phyloP scores from a whole-genome alignment of 2,797 vertebrate genomes.

The Kryptolebias ocellatus region DNA sequence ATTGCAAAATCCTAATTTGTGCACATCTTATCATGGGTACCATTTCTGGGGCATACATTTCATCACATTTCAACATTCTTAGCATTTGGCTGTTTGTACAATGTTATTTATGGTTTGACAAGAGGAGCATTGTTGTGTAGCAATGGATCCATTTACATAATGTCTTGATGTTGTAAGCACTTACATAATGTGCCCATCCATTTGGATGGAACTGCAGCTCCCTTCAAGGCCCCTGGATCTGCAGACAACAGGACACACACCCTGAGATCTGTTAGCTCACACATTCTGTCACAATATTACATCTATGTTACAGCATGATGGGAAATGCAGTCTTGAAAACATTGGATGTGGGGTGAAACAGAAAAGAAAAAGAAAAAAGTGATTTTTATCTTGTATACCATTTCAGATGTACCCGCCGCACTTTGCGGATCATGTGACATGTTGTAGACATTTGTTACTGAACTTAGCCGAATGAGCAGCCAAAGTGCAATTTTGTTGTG shows the following conservation, averaged over 20 bases:
- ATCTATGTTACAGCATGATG: constrained; percentile 3
- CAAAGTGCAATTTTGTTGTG: constrained; percentile 53
- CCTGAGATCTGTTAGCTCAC: constrained; percentile 33
- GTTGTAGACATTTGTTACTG: constrained; percentile 24
- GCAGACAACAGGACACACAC: constrained; percentile 58
- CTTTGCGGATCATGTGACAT: constrained; percentile 25
- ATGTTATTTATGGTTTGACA: constrained; percentile 82
- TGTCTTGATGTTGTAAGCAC: constrained; percentile 80
- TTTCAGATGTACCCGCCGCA: not conserved
- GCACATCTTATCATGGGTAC: constrained; percentile 46
- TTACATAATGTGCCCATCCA: constrained; percentile 81
- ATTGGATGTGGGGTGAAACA: not conserved
- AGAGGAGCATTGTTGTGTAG: constrained; percentile 80
- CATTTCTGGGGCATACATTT: constrained; percentile 42
- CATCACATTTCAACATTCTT: constrained; percentile 50
- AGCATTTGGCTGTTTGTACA: constrained; percentile 70
- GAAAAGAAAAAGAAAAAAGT: not conserved
- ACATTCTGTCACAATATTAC: constrained; percentile 13
- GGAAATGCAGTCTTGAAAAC: constrained; percentile 11
- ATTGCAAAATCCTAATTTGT: constrained; percentile 32
- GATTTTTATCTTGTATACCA: constrained; percentile 5
- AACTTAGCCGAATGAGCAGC: constrained; percentile 25
- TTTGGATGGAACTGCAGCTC: constrained; percentile 76
- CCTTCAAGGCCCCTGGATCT: constrained; percentile 74
- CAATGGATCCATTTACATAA: constrained; percentile 83